A percentile compares a stretch with the other conserved stretches of the same genome.
Evolutionary conservation across 2,888 invertebrate genomes (phyloP).

Genomic region (Dasypolia templi): DNA sequence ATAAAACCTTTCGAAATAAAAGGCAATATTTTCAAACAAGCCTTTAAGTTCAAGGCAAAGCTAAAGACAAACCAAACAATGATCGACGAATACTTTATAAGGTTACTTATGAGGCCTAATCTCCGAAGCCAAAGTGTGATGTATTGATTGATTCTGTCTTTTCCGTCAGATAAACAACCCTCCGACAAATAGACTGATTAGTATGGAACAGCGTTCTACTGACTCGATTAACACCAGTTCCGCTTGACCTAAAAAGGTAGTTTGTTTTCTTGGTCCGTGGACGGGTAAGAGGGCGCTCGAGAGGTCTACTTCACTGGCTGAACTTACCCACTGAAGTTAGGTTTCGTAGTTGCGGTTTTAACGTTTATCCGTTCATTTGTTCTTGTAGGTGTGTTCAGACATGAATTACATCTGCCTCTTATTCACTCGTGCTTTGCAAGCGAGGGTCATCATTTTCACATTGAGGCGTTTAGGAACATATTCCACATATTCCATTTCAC

Average conservation of each 20-base stretch:
- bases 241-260: constrained; percentile 59
- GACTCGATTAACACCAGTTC: constrained; percentile 65
- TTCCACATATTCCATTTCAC: constrained; percentile 8
- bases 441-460: constrained; percentile 16
- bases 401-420: constrained; percentile 37
- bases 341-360: constrained; percentile 69
- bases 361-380: constrained; percentile 69
- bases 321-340: constrained; percentile 66
- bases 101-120: constrained; percentile 51
- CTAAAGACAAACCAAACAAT: constrained; percentile 30
- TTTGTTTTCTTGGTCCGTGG: constrained; percentile 63
- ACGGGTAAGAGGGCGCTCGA: constrained; percentile 31
- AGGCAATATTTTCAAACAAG: too few relatives aligned
- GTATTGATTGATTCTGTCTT: constrained; percentile 73
- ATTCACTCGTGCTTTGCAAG: constrained; percentile 15
- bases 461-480: constrained; percentile 2
- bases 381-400: constrained; percentile 52
- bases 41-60: too few relatives aligned
- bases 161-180: constrained; percentile 67
- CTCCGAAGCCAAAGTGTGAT: constrained; percentile 59
- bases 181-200: constrained; percentile 77
- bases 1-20: not conserved
- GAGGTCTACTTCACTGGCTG: constrained; percentile 57
- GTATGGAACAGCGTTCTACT: constrained; percentile 67
- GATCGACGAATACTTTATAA: constrained; percentile 43